Evolutionary conservation across 2,113 vertebrate genomes (phyloP).

Genomic region (Porphyrio hochstetteri): DNA sequence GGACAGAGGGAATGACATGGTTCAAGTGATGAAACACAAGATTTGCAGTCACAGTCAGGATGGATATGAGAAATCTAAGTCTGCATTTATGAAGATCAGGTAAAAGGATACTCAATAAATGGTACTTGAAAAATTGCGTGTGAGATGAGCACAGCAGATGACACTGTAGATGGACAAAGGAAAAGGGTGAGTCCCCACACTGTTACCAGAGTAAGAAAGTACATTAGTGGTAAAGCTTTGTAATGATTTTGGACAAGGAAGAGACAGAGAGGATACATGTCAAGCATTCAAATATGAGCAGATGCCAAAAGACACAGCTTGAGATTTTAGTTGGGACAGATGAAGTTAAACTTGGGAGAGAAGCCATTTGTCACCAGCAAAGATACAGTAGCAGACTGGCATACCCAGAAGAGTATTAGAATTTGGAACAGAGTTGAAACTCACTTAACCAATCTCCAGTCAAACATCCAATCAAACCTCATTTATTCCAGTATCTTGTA

Average conservation of each 20-base stretch:
- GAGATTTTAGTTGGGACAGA: background rate
- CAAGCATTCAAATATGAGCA: background rate
- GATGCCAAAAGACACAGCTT: background rate
- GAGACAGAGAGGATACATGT: background rate
- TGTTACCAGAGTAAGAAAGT: background rate
- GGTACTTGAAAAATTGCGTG: background rate
- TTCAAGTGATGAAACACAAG: background rate
- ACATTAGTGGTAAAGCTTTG: background rate
- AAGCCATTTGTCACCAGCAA: background rate
- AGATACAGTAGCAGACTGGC: background rate
- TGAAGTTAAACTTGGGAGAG: background rate
- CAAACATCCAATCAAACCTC: background rate
- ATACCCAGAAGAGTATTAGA: background rate
- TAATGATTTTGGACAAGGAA: background rate
- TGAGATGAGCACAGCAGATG: background rate
- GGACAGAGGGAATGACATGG: rapidly evolving
- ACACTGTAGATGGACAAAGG: background rate
- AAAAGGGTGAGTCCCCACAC: background rate
- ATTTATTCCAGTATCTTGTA: background rate
- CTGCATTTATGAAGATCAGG: background rate
- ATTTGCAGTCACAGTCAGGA: background rate
- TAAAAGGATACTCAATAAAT: background rate
- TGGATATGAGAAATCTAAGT: background rate
- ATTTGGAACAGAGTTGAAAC: background rate
- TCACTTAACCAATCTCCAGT: background rate